A percentile compares a stretch with the other conserved stretches of the same genome.
phyloP scores from a whole-genome alignment of 2,113 vertebrate species.

The Diphyllodes magnificus region DNA sequence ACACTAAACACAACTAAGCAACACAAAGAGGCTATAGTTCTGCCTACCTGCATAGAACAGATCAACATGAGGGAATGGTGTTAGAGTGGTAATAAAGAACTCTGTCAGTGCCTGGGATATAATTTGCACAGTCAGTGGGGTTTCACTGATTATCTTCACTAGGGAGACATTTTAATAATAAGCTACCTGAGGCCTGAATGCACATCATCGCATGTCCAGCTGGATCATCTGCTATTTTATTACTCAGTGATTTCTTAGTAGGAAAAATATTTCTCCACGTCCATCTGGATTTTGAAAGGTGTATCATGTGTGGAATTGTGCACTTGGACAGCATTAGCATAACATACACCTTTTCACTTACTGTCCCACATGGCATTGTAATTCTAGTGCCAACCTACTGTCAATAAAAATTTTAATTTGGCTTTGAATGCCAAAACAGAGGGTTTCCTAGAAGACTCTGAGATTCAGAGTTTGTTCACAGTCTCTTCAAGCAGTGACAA shows the following conservation, averaged over 20 bases:
- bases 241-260: background rate
- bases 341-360: background rate
- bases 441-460: background rate
- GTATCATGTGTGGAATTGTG: background rate
- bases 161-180: background rate
- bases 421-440: background rate
- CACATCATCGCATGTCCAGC: background rate
- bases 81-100: background rate
- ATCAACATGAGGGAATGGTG: background rate
- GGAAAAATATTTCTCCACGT: background rate
- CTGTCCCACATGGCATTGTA: background rate
- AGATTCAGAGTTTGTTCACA: background rate
- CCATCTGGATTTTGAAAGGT: constrained; percentile 6
- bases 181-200: background rate
- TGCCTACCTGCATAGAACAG: background rate
- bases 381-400: background rate
- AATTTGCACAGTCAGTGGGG: background rate
- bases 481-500: background rate
- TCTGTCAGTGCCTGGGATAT: background rate
- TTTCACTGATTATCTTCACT: background rate
- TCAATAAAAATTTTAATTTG: background rate
- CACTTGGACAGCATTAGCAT: background rate
- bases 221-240: background rate
- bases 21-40: background rate
- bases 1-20: background rate